Percentiles rank a stretch among this genome's conserved stretches.
Conservation (phyloP, 1,140 invertebrate species). For the Pygmarrhopalites habei region DNA sequence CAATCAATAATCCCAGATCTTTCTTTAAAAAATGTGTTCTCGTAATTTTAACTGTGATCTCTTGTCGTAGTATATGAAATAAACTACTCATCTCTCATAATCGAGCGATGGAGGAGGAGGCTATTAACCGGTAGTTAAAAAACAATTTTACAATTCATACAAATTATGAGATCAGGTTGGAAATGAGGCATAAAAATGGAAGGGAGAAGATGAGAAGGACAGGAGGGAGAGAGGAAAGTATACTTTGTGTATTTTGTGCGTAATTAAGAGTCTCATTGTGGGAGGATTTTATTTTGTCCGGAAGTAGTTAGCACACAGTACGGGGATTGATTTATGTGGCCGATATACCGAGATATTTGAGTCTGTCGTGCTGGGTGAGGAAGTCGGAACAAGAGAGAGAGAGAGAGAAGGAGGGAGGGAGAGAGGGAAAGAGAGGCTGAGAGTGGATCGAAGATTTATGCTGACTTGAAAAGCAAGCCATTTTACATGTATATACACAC, state of each 20-base stretch:
- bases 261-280: neutral
- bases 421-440: neutral
- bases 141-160: no score
- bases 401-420: neutral
- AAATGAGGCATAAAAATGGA: no score
- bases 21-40: no score
- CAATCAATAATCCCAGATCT: no score
- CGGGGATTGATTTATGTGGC: neutral
- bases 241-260: neutral
- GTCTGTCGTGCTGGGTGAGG: neutral
- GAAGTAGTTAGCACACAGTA: neutral
- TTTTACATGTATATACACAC: no score
- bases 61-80: no score
- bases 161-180: no score
- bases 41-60: no score
- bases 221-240: neutral
- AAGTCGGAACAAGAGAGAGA: neutral
- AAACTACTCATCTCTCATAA: no score
- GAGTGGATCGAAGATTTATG: slow-evolving; percentile 23
- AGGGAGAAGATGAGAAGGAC: no score
- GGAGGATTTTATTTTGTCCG: neutral
- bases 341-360: neutral
- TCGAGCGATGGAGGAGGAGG: no score
- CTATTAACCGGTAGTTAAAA: no score
- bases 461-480: slow-evolving; percentile 24